Evolutionary conservation across 2,113 vertebrate genomes (phyloP).

Genomic region (Cinclus mexicanus): DNA sequence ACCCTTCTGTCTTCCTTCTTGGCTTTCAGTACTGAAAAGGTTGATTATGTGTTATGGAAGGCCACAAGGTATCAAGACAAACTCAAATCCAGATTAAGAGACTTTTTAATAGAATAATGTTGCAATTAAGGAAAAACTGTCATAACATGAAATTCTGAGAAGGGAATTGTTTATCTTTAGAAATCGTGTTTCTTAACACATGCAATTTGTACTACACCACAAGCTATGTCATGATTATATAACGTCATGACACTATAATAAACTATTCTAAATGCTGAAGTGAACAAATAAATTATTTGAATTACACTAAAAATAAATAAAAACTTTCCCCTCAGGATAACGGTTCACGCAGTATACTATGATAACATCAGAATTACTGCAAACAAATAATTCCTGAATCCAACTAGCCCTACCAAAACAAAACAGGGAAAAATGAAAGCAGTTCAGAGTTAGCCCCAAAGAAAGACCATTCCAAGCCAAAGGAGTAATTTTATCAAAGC

Average conservation of each 20-base stretch:
- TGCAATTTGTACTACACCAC: background rate
- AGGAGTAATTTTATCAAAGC: background rate
- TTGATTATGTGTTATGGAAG: background rate
- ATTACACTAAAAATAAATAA: background rate
- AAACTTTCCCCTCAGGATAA: background rate
- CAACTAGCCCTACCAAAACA: background rate
- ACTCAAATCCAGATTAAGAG: background rate
- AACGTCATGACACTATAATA: background rate
- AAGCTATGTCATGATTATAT: background rate
- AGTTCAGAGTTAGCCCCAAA: background rate
- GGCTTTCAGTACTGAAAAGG: background rate
- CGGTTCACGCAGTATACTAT: fast-evolving
- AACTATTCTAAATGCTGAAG: background rate
- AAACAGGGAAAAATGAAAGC: background rate
- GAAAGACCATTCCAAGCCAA: background rate
- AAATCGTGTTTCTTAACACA: background rate
- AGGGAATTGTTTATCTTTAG: background rate
- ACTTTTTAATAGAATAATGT: background rate
- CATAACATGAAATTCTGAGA: background rate
- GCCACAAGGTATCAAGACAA: background rate
- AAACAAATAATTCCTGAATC: background rate
- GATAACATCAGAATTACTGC: background rate
- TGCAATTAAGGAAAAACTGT: background rate
- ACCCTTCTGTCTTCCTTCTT: background rate
- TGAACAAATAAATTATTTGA: background rate